Base-by-base conservation (phyloP, 2,113 vertebrate species). In the Nyctibius bracteatus region DNA sequence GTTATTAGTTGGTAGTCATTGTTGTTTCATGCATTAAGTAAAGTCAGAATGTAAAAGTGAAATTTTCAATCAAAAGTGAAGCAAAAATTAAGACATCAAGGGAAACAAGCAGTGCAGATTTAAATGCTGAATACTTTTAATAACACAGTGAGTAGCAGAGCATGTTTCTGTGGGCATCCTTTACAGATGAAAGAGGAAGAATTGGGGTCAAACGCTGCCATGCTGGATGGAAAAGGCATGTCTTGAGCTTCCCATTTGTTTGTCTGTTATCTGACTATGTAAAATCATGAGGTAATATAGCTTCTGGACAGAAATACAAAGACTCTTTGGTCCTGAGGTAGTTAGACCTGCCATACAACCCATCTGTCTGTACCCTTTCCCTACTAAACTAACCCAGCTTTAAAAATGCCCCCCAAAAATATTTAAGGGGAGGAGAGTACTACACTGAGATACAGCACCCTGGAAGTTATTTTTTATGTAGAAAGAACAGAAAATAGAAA, bases 21-120 rank as follows among this genome's bases (percentile, higher is more conserved):
- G 79, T 41, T 92, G 90, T 83, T 94, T 88, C 8, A 6, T 70
- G 7, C 79, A 35, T 90, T 84, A 52, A 62, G 78, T 87, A 49
- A 84, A 92, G 66, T 83, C 90, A 79, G 86, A 88, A 79, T 46
- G 37, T 71, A 47, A 86, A 97, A 96, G 82, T 17, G 41, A 80
- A 57, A 39, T 73, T 59, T 82, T 52, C 18, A 31, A 31, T 54
- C 8, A 35, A 33, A 87, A 84, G 27, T 41, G 35, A 75, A 61
- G 61, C 9, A 41, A 59, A 84, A 88, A 28, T 22, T 37, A 62
- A 39, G 58, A 72, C 27, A n/a, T 51, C 5, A 47, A 39, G 18
- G 35, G 39, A 74, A 78, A 49, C 5, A 59, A 43, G 35, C 22
- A 80, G 31, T 62, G 9, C 21, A 71, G 19, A 41, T 81, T 70